These are phyloP conservation scores for Phocides pigmalion DNA, from an alignment of 1,140 invertebrate genomes.

Conservation along the genomic window DNA sequence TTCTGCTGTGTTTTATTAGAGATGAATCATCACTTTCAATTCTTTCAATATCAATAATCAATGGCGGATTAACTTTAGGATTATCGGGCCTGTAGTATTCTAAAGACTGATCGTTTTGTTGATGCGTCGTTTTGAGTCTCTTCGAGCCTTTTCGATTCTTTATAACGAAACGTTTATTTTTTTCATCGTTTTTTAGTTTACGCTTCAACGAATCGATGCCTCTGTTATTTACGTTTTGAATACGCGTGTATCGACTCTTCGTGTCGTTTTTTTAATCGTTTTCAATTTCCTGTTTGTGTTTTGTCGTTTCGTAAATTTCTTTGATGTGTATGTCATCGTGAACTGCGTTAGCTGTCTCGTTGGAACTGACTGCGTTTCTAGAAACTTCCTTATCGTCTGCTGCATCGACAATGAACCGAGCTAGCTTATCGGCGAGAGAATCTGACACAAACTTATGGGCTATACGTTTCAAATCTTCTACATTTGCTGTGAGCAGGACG, in stretches of 20 bases:
- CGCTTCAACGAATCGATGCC: too few relatives aligned
- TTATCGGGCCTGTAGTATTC: neutral
- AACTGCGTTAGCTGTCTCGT: neutral
- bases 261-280: neutral
- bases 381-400: conserved; percentile 31
- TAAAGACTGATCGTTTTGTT: neutral
- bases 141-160: neutral
- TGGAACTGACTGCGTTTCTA: neutral
- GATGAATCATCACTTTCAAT: neutral
- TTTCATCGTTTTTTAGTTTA: neutral
- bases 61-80: neutral
- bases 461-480: conserved; percentile 59
- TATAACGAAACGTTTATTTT: neutral
- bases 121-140: neutral
- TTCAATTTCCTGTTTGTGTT: neutral
- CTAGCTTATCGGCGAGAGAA: conserved; percentile 48
- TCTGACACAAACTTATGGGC: conserved; percentile 57
- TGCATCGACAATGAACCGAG: conserved; percentile 41
- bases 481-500: conserved; percentile 61
- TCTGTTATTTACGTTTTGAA: neutral
- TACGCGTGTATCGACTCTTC: too few relatives aligned
- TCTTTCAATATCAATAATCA: conserved; percentile 1
- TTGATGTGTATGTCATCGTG: neutral
- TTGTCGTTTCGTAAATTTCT: neutral
- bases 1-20: neutral